Evolutionary conservation across 2,888 invertebrate species (phyloP).

Genomic region (Morpho achilles): DNA sequence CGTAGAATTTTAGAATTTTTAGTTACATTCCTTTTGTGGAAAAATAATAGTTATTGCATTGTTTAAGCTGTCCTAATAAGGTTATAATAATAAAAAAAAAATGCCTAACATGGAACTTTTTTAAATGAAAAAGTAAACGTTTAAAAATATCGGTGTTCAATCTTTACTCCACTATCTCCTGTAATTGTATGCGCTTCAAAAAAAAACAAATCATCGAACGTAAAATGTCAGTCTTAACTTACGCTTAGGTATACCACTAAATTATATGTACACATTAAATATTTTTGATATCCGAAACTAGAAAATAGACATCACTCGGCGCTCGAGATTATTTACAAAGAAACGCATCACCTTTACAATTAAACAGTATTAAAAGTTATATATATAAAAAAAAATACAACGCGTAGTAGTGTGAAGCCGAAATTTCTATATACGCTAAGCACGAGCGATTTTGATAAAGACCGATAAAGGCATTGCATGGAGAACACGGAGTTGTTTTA

Average conservation of each 20-base stretch:
- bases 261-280: conserved; percentile 40
- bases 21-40: no score
- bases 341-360: conserved; percentile 10
- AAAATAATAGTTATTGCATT: no score
- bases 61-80: no score
- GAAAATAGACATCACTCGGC: conserved; percentile 29
- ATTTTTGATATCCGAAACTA: conserved; percentile 33
- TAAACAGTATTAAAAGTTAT: background rate
- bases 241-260: conserved; percentile 60
- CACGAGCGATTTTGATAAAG: conserved; percentile 7
- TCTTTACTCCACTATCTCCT: background rate
- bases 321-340: conserved; percentile 35
- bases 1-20: no score
- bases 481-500: no score
- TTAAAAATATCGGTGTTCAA: no score
- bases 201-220: conserved; percentile 38
- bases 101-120: no score
- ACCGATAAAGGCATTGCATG: no score
- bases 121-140: no score
- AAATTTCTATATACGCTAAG: conserved; percentile 26
- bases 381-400: conserved; percentile 16
- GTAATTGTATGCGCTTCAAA: conserved; percentile 22
- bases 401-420: conserved; percentile 33
- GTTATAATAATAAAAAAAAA: no score
- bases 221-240: conserved; percentile 72